These are phyloP conservation scores for Zygogramma bicolorata DNA, from an alignment of 2,888 invertebrate genomes.

Conservation along the genomic window DNA sequence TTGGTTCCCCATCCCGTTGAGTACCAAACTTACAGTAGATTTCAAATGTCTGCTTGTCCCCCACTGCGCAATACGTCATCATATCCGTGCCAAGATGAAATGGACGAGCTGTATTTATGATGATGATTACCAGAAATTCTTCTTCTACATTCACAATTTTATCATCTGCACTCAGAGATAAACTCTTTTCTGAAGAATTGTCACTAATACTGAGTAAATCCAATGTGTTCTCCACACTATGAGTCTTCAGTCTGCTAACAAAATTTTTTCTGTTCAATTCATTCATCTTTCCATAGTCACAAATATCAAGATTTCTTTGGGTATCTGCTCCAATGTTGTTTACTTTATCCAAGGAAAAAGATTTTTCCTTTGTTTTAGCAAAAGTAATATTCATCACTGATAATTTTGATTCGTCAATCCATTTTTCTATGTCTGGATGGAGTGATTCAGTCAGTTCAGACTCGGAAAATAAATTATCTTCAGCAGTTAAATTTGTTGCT, in stretches of 20 bases:
- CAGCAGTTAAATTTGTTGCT: slow-evolving; percentile 61
- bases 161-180: slow-evolving; percentile 41
- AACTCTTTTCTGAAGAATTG: slow-evolving; percentile 62
- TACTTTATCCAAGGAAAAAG: slow-evolving; percentile 46
- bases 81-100: too few species aligned
- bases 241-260: slow-evolving; percentile 51
- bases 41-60: too few species aligned
- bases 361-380: slow-evolving; percentile 49
- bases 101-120: too few species aligned
- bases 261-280: slow-evolving; percentile 35
- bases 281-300: slow-evolving; percentile 35
- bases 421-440: slow-evolving; percentile 63
- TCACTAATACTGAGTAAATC: slow-evolving; percentile 58
- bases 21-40: too few species aligned
- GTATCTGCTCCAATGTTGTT: slow-evolving; percentile 22
- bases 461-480: slow-evolving; percentile 63
- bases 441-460: slow-evolving; percentile 62
- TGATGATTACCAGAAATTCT: slow-evolving; percentile 37
- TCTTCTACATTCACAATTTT: slow-evolving; percentile 35
- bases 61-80: too few species aligned
- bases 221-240: slow-evolving; percentile 56
- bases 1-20: too few species aligned
- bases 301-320: slow-evolving; percentile 20
- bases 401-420: slow-evolving; percentile 65
- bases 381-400: slow-evolving; percentile 57